Evolutionary conservation across 2,113 vertebrate genomes (phyloP).

Genomic region (Jaculus jaculus): DNA sequence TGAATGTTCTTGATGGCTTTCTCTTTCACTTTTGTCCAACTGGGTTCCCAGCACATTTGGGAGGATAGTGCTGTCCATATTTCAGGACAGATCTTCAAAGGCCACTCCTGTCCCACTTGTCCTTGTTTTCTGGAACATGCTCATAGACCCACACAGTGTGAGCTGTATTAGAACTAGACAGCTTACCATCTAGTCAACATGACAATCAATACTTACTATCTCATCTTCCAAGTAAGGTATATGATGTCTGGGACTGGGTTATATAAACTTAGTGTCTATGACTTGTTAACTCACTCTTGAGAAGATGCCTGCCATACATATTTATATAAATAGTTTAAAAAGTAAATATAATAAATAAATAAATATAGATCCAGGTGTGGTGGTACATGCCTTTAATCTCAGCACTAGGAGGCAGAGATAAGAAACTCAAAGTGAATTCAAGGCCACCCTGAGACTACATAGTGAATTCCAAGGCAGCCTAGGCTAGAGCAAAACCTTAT

Average conservation of each 20-base stretch:
- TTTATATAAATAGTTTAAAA: neutral
- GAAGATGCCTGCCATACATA: neutral
- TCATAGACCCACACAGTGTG: neutral
- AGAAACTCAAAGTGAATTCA: no score
- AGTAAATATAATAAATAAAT: neutral
- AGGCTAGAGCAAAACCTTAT: no score
- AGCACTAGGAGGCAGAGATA: no score
- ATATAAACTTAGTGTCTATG: neutral
- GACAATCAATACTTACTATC: neutral
- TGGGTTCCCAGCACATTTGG: neutral
- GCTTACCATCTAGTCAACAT: neutral
- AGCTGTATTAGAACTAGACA: neutral
- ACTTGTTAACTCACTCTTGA: neutral
- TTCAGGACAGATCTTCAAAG: neutral
- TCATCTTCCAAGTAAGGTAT: neutral
- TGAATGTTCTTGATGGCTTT: neutral
- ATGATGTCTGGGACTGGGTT: neutral
- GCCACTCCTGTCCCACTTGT: no score
- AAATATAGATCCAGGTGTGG: no score
- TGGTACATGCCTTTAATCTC: no score
- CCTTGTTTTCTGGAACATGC: neutral
- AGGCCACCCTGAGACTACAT: no score
- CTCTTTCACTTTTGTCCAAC: neutral
- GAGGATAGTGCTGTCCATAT: accelerated
- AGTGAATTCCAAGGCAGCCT: no score